These are phyloP conservation scores for Cirrhinus mrigala DNA, from an alignment of 2,797 vertebrate species.

Conservation along the genomic window DNA sequence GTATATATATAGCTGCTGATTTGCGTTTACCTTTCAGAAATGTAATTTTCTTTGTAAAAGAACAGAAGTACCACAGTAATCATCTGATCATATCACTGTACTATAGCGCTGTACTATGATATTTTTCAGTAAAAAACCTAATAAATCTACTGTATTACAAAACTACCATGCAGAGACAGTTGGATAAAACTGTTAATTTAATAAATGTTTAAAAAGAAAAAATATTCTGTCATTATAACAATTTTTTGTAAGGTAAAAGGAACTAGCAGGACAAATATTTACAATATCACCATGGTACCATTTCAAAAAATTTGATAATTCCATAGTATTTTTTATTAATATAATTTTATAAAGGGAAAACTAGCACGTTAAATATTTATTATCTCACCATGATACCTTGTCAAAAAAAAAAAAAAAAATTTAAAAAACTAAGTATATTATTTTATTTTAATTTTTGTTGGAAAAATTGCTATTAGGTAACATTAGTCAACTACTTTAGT, in stretches of 20 bases:
- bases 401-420: no score
- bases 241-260: background rate
- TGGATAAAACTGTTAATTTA: background rate
- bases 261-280: background rate
- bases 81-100: background rate
- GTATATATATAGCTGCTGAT: background rate
- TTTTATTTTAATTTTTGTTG: no score
- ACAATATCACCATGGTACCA: background rate
- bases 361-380: background rate
- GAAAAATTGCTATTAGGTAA: no score
- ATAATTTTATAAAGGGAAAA: background rate
- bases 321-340: background rate
- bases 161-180: background rate
- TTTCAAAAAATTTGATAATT: background rate
- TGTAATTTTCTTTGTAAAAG: background rate
- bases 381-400: background rate
- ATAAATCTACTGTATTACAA: background rate
- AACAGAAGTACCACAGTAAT: background rate
- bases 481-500: no score
- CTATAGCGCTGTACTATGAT: background rate
- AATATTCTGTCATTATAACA: background rate
- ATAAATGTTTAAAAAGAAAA: no score
- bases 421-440: no score
- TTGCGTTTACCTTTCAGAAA: background rate
- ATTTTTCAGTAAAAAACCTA: background rate